Evolutionary conservation across 2,113 vertebrate species (phyloP).

Genomic region (Corythaixoides concolor): DNA sequence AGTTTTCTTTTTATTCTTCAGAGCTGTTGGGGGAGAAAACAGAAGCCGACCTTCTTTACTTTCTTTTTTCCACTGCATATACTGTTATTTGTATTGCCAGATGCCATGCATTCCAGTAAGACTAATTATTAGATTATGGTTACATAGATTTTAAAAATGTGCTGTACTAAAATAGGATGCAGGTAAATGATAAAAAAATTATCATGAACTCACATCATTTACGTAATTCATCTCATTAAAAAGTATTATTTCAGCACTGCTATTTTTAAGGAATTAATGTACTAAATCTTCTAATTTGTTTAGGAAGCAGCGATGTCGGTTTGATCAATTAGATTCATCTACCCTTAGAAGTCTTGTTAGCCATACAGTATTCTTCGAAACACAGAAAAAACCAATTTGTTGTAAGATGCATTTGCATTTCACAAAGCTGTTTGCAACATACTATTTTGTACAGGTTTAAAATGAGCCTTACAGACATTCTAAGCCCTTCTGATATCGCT

Average conservation of each 20-base stretch:
- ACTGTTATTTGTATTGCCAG: neutral
- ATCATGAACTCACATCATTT: neutral
- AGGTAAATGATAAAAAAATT: neutral
- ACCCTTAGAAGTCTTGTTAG: neutral
- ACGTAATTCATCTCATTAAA: neutral
- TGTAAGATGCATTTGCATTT: neutral
- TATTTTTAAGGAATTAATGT: neutral
- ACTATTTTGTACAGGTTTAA: constrained; percentile 74
- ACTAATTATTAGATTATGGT: neutral
- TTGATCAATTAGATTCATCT: neutral
- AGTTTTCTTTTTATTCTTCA: constrained; percentile 1
- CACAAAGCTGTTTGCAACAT: neutral
- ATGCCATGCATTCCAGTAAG: neutral
- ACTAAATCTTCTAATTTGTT: neutral
- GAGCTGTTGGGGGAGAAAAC: neutral
- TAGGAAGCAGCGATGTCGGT: neutral
- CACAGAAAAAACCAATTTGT: neutral
- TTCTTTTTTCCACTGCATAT: neutral
- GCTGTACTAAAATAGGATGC: neutral
- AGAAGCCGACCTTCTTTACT: neutral
- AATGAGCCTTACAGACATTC: constrained; percentile 92
- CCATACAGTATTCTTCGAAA: neutral
- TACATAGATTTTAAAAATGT: neutral
- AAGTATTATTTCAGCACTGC: neutral
- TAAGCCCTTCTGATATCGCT: constrained; percentile 89